phyloP scores from a whole-genome alignment of 2,797 vertebrate species.

The Mus minutoides region DNA sequence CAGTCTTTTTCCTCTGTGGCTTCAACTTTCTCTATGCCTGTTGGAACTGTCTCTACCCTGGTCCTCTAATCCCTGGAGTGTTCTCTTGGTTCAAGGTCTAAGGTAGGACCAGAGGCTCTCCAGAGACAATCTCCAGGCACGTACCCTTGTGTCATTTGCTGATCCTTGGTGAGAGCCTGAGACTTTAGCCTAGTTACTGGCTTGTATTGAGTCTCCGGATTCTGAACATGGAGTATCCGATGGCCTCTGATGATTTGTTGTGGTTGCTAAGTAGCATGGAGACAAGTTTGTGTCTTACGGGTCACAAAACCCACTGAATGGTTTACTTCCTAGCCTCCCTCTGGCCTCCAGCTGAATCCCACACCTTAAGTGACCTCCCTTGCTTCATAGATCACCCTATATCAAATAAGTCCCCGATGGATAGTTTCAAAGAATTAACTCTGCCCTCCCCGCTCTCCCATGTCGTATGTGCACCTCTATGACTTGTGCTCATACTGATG shows the following conservation, averaged over 20 bases:
- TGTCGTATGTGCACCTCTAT: fast-evolving
- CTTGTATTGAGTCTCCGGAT: neutral
- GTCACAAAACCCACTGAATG: neutral
- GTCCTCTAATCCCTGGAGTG: neutral
- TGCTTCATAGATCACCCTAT: neutral
- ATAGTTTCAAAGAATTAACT: neutral
- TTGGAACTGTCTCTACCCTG: neutral
- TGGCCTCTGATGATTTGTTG: too few relatives aligned
- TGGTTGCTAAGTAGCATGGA: neutral
- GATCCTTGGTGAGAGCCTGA: neutral
- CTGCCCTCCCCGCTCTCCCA: neutral
- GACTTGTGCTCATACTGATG: neutral
- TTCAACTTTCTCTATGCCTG: neutral
- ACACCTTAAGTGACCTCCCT: neutral
- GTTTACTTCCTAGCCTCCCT: neutral
- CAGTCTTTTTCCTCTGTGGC: neutral
- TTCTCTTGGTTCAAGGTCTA: neutral
- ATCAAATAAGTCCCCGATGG: neutral
- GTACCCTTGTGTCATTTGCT: fast-evolving
- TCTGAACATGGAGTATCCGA: neutral
- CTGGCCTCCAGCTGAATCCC: neutral
- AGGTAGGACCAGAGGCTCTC: neutral
- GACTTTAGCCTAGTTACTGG: neutral
- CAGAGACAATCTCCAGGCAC: neutral
- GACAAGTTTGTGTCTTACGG: neutral